Conservation (phyloP, 2,797 vertebrate species). For the Sebastolobus altivelis region DNA sequence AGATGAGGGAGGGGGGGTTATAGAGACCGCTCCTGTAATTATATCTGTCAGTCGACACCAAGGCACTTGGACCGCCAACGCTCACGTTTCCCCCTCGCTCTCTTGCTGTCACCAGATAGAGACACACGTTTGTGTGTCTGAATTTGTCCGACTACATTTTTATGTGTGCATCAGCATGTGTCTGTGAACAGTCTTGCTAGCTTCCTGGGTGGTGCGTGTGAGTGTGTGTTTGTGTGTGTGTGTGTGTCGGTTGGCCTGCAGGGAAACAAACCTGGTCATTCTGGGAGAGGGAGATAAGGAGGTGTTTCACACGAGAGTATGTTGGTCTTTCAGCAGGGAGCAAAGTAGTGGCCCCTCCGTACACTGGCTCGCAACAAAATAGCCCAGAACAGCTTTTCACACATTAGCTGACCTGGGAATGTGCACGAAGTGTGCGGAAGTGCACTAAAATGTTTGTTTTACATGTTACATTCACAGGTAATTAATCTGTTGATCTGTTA, state of each 20-base stretch:
- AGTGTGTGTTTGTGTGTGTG: constrained; percentile 34
- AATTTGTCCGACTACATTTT: constrained; percentile 53
- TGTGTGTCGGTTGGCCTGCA: constrained; percentile 54
- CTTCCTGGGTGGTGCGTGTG: constrained; percentile 59
- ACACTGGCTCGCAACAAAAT: constrained; percentile 44
- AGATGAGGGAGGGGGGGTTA: constrained; percentile 40
- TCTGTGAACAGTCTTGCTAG: constrained; percentile 46
- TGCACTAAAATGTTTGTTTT: constrained; percentile 29
- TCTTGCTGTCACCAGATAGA: constrained; percentile 64
- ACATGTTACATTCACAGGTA: constrained; percentile 3
- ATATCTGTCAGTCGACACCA: constrained; percentile 88
- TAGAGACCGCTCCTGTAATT: constrained; percentile 85
- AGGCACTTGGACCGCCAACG: constrained; percentile 80
- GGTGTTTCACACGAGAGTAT: constrained; percentile 65
- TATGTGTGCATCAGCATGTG: constrained; percentile 65
- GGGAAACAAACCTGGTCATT: constrained; percentile 78
- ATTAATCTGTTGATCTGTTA: constrained; percentile 21
- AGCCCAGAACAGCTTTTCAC: constrained; percentile 59
- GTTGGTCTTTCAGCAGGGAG: constrained; percentile 72
- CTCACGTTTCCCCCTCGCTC: constrained; percentile 70
- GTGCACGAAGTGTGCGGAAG: constrained; percentile 2
- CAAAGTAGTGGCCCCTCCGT: constrained; percentile 60
- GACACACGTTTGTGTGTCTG: constrained; percentile 38
- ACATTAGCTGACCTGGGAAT: constrained; percentile 44
- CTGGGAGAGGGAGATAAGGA: constrained; percentile 77